phyloP scores from a whole-genome alignment of 2,888 invertebrate species.

The Taphrorychus bicolor region DNA sequence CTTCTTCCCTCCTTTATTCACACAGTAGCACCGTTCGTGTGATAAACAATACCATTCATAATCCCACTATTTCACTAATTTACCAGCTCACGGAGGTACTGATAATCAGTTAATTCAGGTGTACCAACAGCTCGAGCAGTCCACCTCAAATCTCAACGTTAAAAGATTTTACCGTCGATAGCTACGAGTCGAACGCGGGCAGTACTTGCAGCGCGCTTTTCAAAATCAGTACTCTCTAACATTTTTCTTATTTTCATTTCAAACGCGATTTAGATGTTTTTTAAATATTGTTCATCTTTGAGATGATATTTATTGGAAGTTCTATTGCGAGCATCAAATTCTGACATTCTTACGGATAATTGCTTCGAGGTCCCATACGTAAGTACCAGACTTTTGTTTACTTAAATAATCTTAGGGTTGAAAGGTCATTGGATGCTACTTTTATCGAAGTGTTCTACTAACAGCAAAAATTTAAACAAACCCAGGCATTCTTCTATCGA shows the following conservation, averaged over 20 bases:
- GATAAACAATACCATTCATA: constrained; percentile 21
- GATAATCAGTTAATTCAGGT: constrained; percentile 36
- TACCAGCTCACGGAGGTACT: constrained; percentile 20
- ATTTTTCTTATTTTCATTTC: neutral
- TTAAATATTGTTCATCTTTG: neutral
- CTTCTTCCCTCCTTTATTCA: neutral
- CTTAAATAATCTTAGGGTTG: neutral
- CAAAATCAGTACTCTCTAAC: neutral
- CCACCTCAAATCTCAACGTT: constrained; percentile 1
- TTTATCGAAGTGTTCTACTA: neutral
- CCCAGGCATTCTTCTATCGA: neutral
- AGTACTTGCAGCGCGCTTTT: constrained; percentile 10
- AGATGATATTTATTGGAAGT: neutral
- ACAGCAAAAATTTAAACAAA: neutral
- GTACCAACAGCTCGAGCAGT: constrained; percentile 28
- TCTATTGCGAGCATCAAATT: too few species aligned
- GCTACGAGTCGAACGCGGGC: neutral
- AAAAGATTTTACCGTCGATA: constrained; percentile 6
- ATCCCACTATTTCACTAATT: constrained; percentile 23
- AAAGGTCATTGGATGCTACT: neutral
- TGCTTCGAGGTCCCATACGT: neutral
- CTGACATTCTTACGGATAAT: neutral
- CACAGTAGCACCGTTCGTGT: constrained; percentile 3
- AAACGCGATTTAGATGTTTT: neutral
- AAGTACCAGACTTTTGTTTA: neutral